Base-by-base conservation (phyloP, 2,797 vertebrate genomes). In the Hypotaenidia okinawae region DNA sequence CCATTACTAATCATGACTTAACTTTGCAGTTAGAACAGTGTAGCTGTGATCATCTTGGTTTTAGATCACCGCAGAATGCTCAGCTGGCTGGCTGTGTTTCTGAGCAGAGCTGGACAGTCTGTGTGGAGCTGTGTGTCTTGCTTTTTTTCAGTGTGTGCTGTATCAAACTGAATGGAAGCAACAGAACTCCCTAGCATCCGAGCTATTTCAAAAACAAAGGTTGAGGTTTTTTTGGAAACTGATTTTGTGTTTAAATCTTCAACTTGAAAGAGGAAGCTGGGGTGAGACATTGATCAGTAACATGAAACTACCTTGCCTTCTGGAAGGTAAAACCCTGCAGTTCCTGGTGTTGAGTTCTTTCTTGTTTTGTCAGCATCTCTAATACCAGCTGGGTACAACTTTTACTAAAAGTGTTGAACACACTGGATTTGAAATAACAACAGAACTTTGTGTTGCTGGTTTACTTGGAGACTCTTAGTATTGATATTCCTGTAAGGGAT, bases 331-430 rank as follows among this genome's bases (percentile, higher is more conserved):
- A 69, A 63, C n/a, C 30, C 23, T 88, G 25, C 47, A 4, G 2
- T 43, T 91, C 75, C 30, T 87, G 28, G 18, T 1, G 2, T 32
- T 25, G 23, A 32, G 21, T 70, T 73, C 49, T 11, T 64, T 73
- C 13, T 52, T 1, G 0, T 73, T 84, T 77, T 77, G 14, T 74
- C 39, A 49, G 66, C 0, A 0, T 64, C 22, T 76, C 21, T 6
- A 41, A 30, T 37, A n/a, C 9, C 16, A 22, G 18, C 3, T 72
- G 18, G 19, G 8, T 21, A 32, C 24, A 52, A 27, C 8, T 25
- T 66, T 54, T 45, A 61, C 8, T 52, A 11, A 35, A 59, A 47
- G 4, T 32, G 19, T 39, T 10, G 84, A 45, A 52, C 16, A 15
- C 6, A 9, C 22, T 5, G 22, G 21, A 11, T 52, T 74, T 82